Conservation (phyloP, 2,888 invertebrate species). For the Diachrysia chrysitis region DNA sequence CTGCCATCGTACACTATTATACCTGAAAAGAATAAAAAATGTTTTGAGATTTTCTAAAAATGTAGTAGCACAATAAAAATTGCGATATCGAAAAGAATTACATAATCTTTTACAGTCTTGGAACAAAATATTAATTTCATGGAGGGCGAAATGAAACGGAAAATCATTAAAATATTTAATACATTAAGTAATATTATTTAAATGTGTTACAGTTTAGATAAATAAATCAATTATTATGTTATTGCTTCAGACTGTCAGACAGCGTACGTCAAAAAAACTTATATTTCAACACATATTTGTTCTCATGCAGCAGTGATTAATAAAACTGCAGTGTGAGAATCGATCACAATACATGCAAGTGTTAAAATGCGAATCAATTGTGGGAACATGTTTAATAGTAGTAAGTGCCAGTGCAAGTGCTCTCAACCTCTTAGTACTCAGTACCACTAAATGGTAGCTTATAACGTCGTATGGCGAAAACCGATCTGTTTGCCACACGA, state of each 20-base stretch:
- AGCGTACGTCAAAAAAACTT: no score
- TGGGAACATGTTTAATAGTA: constrained; percentile 24
- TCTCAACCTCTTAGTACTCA: not conserved
- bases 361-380: constrained; percentile 21
- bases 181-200: no score
- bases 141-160: no score
- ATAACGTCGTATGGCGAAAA: not conserved
- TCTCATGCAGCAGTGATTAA: constrained; percentile 13
- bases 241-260: no score
- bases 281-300: constrained; percentile 12
- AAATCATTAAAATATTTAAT: no score
- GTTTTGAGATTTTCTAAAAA: not conserved
- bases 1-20: constrained; percentile 91
- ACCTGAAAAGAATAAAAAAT: constrained; percentile 69
- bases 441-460: not conserved
- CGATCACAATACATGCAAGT: constrained; percentile 15
- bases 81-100: no score
- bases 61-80: not conserved
- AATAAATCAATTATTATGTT: no score
- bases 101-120: no score
- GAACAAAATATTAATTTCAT: no score
- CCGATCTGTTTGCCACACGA: constrained; percentile 2
- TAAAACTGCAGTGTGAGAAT: constrained; percentile 14
- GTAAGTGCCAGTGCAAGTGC: not conserved
- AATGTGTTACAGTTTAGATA: no score